Evolutionary conservation across 2,888 invertebrate species (phyloP).

Genomic region (Panorpa germanica): DNA sequence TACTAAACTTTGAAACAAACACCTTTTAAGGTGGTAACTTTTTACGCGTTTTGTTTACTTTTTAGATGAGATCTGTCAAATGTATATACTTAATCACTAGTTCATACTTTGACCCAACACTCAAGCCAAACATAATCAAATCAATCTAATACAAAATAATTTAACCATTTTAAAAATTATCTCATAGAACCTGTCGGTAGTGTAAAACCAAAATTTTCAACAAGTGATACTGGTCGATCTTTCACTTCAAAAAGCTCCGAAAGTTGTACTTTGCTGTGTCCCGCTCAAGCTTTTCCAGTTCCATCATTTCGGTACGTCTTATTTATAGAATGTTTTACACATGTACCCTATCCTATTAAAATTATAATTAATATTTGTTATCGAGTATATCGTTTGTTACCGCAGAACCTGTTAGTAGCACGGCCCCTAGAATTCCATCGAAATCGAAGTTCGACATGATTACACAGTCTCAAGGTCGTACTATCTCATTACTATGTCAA

Average conservation of each 20-base stretch:
- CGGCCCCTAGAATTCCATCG: slow-evolving; percentile 43
- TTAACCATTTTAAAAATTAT: slow-evolving; percentile 11
- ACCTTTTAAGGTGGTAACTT: too few relatives aligned
- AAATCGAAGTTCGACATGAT: slow-evolving; percentile 23
- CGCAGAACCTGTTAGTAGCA: slow-evolving; percentile 50
- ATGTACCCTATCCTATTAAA: too few relatives aligned
- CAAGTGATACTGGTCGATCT: slow-evolving; percentile 39
- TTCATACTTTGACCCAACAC: slow-evolving; percentile 1
- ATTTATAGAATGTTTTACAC: too few relatives aligned
- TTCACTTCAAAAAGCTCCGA: slow-evolving; percentile 28
- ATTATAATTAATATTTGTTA: too few relatives aligned
- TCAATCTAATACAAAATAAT: too few relatives aligned
- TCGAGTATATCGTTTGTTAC: background rate
- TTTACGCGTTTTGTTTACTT: too few relatives aligned
- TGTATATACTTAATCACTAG: too few relatives aligned
- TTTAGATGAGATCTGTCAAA: too few relatives aligned
- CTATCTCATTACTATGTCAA: slow-evolving; percentile 15
- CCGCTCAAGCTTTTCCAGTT: slow-evolving; percentile 46
- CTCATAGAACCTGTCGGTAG: slow-evolving; percentile 46
- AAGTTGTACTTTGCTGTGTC: slow-evolving; percentile 37
- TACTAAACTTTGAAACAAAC: too few relatives aligned
- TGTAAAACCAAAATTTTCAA: slow-evolving; percentile 45
- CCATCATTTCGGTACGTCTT: slow-evolving; percentile 35
- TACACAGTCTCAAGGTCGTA: slow-evolving; percentile 15
- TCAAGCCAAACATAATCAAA: background rate